Percentiles rank a stretch among this genome's conserved stretches.
Conservation (phyloP, 2,888 invertebrate genomes). For the Drosophila robusta region DNA sequence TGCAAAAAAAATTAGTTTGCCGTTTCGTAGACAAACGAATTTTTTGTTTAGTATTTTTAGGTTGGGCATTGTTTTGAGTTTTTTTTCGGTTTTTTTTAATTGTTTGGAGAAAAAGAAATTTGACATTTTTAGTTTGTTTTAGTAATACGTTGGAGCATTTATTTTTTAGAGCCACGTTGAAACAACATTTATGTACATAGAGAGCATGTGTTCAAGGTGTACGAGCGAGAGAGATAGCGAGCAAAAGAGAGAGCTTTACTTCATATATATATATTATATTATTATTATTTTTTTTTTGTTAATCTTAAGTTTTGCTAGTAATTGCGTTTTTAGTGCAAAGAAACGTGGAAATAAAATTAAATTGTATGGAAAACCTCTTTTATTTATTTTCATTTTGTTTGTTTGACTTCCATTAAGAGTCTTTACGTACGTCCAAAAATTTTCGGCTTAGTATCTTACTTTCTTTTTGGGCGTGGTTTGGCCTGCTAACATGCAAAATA, state of each 20-base stretch:
- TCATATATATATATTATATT: slow-evolving; percentile 26
- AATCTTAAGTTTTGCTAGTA: slow-evolving; percentile 36
- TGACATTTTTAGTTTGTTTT: slow-evolving; percentile 68
- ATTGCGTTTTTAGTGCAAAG: slow-evolving; percentile 65
- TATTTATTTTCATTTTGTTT: slow-evolving; percentile 33
- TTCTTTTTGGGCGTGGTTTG: slow-evolving; percentile 75
- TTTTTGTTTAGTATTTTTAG: slow-evolving; percentile 12
- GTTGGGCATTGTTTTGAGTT: slow-evolving; percentile 70
- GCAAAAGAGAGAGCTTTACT: slow-evolving; percentile 44
- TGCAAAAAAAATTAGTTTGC: slow-evolving; percentile 57
- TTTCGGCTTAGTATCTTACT: slow-evolving; percentile 8
- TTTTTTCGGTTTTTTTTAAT: slow-evolving; percentile 38
- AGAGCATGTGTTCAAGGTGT: slow-evolving; percentile 74
- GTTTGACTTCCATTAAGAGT: slow-evolving; percentile 84
- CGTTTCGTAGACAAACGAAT: slow-evolving; percentile 45
- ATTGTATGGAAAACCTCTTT: slow-evolving; percentile 42
- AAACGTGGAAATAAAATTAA: slow-evolving; percentile 66
- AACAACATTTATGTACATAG: slow-evolving; percentile 80
- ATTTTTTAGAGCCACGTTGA: slow-evolving; percentile 70
- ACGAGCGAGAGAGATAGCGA: slow-evolving; percentile 52
- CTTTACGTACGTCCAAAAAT: slow-evolving; percentile 83
- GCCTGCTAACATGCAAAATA: slow-evolving; percentile 84
- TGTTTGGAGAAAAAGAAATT: slow-evolving; percentile 72
- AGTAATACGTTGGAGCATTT: slow-evolving; percentile 38
- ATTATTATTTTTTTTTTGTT: slow-evolving; percentile 17